Conservation (phyloP, 2,888 invertebrate species). For the Xanthorhoe spadicearia region DNA sequence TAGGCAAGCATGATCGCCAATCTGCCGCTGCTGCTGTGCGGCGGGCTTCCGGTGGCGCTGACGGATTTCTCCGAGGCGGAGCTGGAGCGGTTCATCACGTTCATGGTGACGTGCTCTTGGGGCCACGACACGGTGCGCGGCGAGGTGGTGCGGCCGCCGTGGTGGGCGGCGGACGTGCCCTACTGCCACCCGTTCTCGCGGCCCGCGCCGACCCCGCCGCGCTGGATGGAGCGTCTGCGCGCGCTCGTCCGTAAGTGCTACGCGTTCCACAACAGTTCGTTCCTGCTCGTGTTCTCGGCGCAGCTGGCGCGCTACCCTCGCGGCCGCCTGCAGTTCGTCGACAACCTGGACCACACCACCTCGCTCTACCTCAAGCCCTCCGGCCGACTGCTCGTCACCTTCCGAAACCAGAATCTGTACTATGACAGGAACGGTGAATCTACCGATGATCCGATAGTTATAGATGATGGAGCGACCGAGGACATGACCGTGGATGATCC, state of each 20-base stretch:
- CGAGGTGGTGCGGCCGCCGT: constrained; percentile 86
- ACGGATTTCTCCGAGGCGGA: constrained; percentile 86
- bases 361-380: constrained; percentile 88
- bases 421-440: constrained; percentile 60
- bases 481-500: constrained; percentile 25
- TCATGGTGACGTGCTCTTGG: constrained; percentile 91
- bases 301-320: constrained; percentile 87
- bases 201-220: constrained; percentile 58
- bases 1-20: constrained; percentile 88
- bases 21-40: constrained; percentile 88
- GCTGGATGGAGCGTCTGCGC: constrained; percentile 87
- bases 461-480: constrained; percentile 29
- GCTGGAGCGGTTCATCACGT: constrained; percentile 89
- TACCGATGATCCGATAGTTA: constrained; percentile 26
- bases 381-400: constrained; percentile 88
- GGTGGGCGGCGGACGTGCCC: constrained; percentile 88
- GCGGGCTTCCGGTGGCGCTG: constrained; percentile 88
- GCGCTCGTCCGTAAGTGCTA: constrained; percentile 89
- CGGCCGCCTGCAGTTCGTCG: constrained; percentile 87
- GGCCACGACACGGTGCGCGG: constrained; percentile 86
- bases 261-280: constrained; percentile 89
- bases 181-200: constrained; percentile 87
- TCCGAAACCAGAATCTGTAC: constrained; percentile 90
- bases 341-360: constrained; percentile 90
- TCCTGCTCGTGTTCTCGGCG: constrained; percentile 88